Evolutionary conservation across 2,888 invertebrate species (phyloP), one percentile per base, ranked within the genome.

Genomic region (Eilema caniola): DNA sequence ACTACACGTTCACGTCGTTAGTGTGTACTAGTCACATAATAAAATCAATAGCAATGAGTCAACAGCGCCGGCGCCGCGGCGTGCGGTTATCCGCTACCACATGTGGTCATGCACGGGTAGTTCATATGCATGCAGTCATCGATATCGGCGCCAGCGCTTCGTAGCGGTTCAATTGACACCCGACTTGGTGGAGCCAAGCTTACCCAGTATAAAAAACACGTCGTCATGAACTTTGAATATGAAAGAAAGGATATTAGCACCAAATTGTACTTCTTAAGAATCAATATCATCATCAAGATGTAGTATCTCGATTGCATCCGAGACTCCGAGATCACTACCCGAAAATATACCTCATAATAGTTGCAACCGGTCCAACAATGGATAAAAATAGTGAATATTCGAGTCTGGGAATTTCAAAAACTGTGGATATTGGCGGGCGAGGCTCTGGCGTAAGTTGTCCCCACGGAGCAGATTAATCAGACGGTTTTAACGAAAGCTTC

Each of bases 91-190:
- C 25, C 25, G 23, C 56, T 16, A 10, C 53, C 64, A n/a, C 65
- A 65, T 57, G 56, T 65, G 56, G 65, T 65, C 56, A 65, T 57
- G 65, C 65, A 65, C 33, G 65, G 24, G 65, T 57, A 33, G 56
- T 33, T 65, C 0, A 23, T 53, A 28, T 28, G 47, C n/a, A 33
- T 62, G 3, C 23, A 65, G 56, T 65, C 10, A 57, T 65, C 33
- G 31, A 65, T 20, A 57, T 57, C 31, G 65, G 65, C 65, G 65
- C 65, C 65, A 56, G 16, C 53, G 31, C 64, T 47, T 53, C 28
- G 53, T 4, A 12, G 14, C 64, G 53, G 64, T 53, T 65, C 66
- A 66, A 23, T 20, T 66, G 23, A 66, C 66, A 56, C 16, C 11
- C 66, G 66, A 20, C 66, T 66, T 33, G 57, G 3, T 66, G 57